These are phyloP conservation scores for Athetis lepigone DNA, from an alignment of 2,888 invertebrate genomes.

Conservation along the genomic window DNA sequence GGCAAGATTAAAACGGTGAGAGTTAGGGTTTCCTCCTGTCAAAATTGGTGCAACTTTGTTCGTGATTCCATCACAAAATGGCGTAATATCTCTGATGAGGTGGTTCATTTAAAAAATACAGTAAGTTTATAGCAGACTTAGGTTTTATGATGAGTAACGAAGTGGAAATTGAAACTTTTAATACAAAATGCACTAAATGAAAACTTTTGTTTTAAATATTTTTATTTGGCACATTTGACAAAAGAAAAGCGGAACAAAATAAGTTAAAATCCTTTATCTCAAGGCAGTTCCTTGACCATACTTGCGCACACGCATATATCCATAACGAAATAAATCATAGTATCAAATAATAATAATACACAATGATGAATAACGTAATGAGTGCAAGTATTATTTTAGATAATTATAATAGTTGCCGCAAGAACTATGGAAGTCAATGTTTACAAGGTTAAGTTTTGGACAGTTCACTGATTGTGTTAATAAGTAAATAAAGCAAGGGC, in stretches of 20 bases:
- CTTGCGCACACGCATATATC: conserved; percentile 36
- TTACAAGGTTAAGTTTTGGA: neutral
- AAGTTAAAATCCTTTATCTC: conserved; percentile 41
- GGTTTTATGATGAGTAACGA: conserved; percentile 35
- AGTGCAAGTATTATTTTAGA: neutral
- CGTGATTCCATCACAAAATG: conserved; percentile 52
- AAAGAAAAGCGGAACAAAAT: conserved; percentile 14
- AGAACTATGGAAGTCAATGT: neutral
- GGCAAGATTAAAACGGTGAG: conserved; percentile 59
- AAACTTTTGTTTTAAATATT: neutral
- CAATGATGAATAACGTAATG: too few species aligned
- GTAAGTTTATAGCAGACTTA: conserved; percentile 18
- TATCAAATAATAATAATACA: conserved; percentile 27
- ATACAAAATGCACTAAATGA: neutral
- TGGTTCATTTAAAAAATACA: conserved; percentile 39
- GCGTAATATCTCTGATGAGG: conserved; percentile 41
- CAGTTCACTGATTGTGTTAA: neutral
- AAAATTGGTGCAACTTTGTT: conserved; percentile 62
- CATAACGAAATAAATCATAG: conserved; percentile 42
- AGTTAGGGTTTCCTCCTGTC: conserved; percentile 49
- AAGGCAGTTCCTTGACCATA: conserved; percentile 45
- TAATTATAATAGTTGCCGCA: neutral
- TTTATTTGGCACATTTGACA: conserved; percentile 4
- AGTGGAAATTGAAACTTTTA: conserved; percentile 34
- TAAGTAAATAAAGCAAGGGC: too few species aligned